These are phyloP conservation scores for Hermatobates lingyangjiaoensis DNA, from an alignment of 1,140 invertebrate species.

Conservation along the genomic window DNA sequence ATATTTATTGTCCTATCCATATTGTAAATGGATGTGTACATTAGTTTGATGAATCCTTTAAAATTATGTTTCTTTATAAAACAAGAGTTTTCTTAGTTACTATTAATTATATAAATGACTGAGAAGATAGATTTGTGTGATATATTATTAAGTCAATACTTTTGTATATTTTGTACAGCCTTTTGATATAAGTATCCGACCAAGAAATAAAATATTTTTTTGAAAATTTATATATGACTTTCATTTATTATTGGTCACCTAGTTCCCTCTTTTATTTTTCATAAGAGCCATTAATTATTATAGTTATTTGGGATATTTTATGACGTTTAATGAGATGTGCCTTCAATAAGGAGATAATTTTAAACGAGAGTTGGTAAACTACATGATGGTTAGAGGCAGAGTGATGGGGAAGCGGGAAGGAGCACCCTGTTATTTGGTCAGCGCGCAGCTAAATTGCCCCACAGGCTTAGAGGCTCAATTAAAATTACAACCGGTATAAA, in stretches of 20 bases:
- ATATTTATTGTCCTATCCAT: conserved; percentile 2
- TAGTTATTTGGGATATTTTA: no score
- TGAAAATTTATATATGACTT: no score
- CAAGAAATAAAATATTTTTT: no score
- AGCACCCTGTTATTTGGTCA: conserved; percentile 10
- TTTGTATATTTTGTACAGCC: conserved; percentile 9
- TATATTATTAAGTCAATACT: conserved; percentile 12
- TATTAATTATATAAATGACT: conserved; percentile 10
- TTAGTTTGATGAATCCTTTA: background rate
- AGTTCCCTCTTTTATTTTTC: no score
- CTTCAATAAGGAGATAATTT: background rate
- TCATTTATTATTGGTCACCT: no score
- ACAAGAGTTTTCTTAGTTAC: conserved; percentile 6
- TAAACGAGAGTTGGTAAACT: background rate
- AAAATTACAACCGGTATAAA: conserved; percentile 12
- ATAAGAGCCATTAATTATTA: no score
- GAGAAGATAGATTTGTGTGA: conserved; percentile 11
- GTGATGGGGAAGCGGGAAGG: background rate
- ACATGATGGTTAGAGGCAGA: conserved; percentile 7
- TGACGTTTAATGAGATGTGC: no score
- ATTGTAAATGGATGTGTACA: background rate
- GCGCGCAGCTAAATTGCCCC: conserved; percentile 5
- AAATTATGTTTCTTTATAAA: conserved; percentile 7
- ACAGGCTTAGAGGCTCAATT: conserved; percentile 4
- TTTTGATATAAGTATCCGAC: no score